Base-by-base conservation (phyloP, 2,797 vertebrate genomes). In the Rhinophrynus dorsalis region DNA sequence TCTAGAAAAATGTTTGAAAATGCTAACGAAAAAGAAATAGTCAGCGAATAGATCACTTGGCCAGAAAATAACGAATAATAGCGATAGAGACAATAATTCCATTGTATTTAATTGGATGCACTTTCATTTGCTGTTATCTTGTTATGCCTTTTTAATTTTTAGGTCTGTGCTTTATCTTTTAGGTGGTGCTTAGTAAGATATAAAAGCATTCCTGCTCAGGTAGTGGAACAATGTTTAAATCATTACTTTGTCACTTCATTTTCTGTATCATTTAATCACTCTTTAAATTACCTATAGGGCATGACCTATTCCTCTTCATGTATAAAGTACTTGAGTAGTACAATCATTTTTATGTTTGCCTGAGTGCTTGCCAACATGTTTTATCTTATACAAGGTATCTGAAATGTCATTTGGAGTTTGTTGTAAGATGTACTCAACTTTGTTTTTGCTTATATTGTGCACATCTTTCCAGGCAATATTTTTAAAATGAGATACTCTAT, bases 311-410 rank as follows among this genome's bases (percentile, higher is more conserved):
- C 56, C 15, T 68, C 42, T 68, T 3, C 32, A 45, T 20, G 17
- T 45, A 68, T 50, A 68, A 59, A 58, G 11, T 30, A 51, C 26
- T 44, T 15, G 3, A 59, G 35, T 51, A 29, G 33, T 32, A 33
- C 47, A 68, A 56, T 68, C 56, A 68, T 68, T 68, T 59, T 51
- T 66, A 66, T 68, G 66, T 68, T 68, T 68, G 44, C 33, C 55
- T 59, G 44, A 68, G 32, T 51, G 33, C 12, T 38, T 59, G 66
- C 44, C 66, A 68, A 59, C 55, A 59, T 24, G 33, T 51, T 68
- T 59, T 50, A 50, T 50, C 44, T 59, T 44, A 50, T 52, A 20
- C 44, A 51, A 68, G 44, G 44, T 35, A 67, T 47, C 18, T 67
- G 27, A 67, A 66, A 66, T 66, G 35, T 40, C 33, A 52, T 48